Evolutionary conservation across 2,888 invertebrate species (phyloP).

Genomic region (Phlogophora meticulosa): DNA sequence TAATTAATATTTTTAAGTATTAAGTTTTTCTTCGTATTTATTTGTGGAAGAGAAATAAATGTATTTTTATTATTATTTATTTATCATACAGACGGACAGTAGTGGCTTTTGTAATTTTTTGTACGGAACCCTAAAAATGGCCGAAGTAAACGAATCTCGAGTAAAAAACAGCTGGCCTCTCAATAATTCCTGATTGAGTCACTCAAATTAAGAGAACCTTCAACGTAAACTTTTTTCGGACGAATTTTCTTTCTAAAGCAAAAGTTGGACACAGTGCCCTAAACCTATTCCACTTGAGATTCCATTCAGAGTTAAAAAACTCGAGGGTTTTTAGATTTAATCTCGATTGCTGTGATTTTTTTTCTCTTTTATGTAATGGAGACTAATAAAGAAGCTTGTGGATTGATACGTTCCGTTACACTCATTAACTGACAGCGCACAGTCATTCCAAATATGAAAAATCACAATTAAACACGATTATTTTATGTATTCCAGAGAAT

Average conservation of each 20-base stretch:
- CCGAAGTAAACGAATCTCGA: constrained; percentile 36
- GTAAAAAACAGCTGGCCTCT: constrained; percentile 50
- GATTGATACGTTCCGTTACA: background rate
- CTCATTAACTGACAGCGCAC: too few relatives aligned
- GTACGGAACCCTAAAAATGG: constrained; percentile 6
- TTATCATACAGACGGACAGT: too few relatives aligned
- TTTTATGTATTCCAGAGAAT: too few relatives aligned
- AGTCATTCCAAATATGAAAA: too few relatives aligned
- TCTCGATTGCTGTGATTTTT: constrained; percentile 50
- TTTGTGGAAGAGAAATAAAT: too few relatives aligned
- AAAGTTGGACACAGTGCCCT: constrained; percentile 56
- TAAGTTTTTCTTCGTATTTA: too few relatives aligned
- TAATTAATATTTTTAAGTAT: too few relatives aligned
- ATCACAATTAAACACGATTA: too few relatives aligned
- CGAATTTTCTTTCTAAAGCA: constrained; percentile 52
- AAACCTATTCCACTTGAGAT: constrained; percentile 47
- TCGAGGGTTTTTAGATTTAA: constrained; percentile 47
- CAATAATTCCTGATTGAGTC: constrained; percentile 63
- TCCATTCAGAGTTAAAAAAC: constrained; percentile 57
- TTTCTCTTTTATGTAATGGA: constrained; percentile 10
- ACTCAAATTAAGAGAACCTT: constrained; percentile 57
- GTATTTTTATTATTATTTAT: too few relatives aligned
- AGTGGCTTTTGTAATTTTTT: too few relatives aligned
- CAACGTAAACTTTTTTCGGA: constrained; percentile 50
- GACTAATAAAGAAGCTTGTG: constrained; percentile 4